Evolutionary conservation across 2,888 invertebrate genomes (phyloP).

Genomic region (Chalcosyrphus nemorum): DNA sequence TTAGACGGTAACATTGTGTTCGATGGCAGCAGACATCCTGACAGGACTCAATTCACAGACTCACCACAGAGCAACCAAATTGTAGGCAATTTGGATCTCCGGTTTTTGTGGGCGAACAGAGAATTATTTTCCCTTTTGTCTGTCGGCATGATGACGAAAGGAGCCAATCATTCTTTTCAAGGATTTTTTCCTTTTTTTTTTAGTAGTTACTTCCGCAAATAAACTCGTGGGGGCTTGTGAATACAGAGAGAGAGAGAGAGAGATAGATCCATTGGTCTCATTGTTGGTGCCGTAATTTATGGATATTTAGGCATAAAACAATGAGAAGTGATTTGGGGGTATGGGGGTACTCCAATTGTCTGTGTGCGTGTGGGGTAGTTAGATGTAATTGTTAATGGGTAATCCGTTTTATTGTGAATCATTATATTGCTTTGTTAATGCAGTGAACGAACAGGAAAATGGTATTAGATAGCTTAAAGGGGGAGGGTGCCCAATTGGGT

Average conservation of each 20-base stretch:
- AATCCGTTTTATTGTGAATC: slow-evolving; percentile 46
- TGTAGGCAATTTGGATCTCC: slow-evolving; percentile 26
- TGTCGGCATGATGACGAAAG: slow-evolving; percentile 24
- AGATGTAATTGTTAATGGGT: slow-evolving; percentile 54
- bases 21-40: slow-evolving; percentile 38
- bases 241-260: slow-evolving; percentile 18
- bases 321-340: slow-evolving; percentile 50
- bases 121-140: slow-evolving; percentile 11
- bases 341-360: slow-evolving; percentile 4
- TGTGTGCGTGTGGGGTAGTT: slow-evolving; percentile 23
- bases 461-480: slow-evolving; percentile 1
- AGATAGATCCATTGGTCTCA: slow-evolving; percentile 39
- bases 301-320: slow-evolving; percentile 46
- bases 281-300: slow-evolving; percentile 56
- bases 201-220: slow-evolving; percentile 43
- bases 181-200: neutral
- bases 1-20: slow-evolving; percentile 57
- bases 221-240: slow-evolving; percentile 21
- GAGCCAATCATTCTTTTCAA: slow-evolving; percentile 19
- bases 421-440: slow-evolving; percentile 44
- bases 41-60: slow-evolving; percentile 38
- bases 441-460: slow-evolving; percentile 9
- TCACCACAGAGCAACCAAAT: neutral
- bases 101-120: slow-evolving; percentile 25
- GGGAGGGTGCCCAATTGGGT: too few relatives aligned